A percentile compares a stretch with the other conserved stretches of the same genome.
These are phyloP conservation scores for Nipponia nippon DNA, from an alignment of 2,113 vertebrate species.

Conservation along the genomic window DNA sequence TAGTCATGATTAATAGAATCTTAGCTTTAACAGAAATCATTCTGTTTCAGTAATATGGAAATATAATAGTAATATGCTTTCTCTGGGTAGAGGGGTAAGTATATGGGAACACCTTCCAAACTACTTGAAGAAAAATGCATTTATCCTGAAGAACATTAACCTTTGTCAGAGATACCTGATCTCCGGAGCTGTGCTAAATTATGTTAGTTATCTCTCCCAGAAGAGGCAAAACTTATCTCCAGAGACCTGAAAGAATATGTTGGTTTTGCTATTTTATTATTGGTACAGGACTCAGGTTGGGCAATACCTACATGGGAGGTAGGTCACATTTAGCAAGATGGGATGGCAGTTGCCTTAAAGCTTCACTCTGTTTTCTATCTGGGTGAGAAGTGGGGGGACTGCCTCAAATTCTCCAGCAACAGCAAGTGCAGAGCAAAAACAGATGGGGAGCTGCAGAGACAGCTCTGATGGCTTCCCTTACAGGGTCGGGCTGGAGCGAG, in stretches of 20 bases:
- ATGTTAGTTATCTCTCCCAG: not conserved
- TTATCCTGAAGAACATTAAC: not conserved
- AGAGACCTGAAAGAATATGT: not conserved
- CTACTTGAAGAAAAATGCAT: not conserved
- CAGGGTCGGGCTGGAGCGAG: accelerated
- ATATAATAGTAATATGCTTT: not conserved
- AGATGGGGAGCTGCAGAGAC: not conserved
- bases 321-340: not conserved
- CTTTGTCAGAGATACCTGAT: not conserved
- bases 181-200: not conserved
- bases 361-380: not conserved
- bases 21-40: not conserved
- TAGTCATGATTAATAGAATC: not conserved
- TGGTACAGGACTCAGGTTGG: not conserved
- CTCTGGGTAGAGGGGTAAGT: not conserved
- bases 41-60: not conserved
- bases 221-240: not conserved
- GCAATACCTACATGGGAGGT: not conserved
- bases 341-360: not conserved
- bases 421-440: not conserved
- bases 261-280: not conserved
- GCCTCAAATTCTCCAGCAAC: not conserved
- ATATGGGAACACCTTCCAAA: not conserved
- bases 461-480: not conserved
- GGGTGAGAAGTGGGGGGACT: not conserved